These are phyloP conservation scores for Ptilonorhynchus violaceus DNA, from an alignment of 2,113 vertebrate species.

Conservation along the genomic window DNA sequence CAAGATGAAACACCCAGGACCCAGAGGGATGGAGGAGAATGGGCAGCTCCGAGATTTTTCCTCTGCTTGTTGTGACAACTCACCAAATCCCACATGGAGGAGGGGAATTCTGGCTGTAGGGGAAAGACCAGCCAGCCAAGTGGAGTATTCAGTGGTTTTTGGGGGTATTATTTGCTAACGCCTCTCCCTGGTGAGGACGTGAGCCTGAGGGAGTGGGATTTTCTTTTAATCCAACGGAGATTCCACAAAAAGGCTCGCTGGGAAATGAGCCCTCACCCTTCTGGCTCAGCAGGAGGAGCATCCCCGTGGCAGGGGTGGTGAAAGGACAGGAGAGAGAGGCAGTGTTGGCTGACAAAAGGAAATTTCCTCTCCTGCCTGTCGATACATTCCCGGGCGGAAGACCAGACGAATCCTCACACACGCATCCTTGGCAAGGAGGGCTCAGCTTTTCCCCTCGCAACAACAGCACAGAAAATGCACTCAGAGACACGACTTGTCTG, in stretches of 20 bases:
- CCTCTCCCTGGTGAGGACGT: not conserved
- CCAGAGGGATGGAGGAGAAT: not conserved
- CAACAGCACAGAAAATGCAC: not conserved
- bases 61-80: not conserved
- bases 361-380: not conserved
- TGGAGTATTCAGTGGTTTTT: accelerated
- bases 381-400: not conserved
- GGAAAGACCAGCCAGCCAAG: not conserved
- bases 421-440: not conserved
- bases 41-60: not conserved
- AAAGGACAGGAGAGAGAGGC: not conserved
- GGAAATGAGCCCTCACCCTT: not conserved
- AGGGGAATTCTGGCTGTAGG: not conserved
- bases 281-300: not conserved
- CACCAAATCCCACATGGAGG: not conserved
- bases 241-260: not conserved
- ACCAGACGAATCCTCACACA: not conserved
- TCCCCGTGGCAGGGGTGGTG: not conserved
- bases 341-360: not conserved
- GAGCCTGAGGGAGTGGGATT: not conserved
- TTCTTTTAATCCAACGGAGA: not conserved
- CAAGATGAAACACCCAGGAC: not conserved
- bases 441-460: not conserved
- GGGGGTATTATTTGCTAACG: not conserved
- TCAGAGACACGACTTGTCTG: not conserved